Evolutionary conservation across 2,797 vertebrate genomes (phyloP).

Genomic region (Pangasius macronema): DNA sequence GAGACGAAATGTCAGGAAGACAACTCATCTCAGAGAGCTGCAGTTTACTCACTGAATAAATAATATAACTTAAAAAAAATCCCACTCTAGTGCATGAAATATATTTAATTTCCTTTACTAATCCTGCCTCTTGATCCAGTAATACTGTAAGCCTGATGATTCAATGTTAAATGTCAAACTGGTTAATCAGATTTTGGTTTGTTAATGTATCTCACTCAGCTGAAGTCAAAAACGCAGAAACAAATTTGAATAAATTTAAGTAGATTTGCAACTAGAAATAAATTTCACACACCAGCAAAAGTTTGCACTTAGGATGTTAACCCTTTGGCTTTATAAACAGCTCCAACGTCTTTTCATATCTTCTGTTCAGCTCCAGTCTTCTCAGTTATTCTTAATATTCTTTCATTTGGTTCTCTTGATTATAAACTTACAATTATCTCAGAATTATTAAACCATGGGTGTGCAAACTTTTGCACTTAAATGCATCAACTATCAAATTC

Average conservation of each 20-base stretch:
- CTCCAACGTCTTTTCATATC: background rate
- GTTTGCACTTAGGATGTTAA: background rate
- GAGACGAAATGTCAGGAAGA: constrained; percentile 23
- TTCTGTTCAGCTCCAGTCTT: background rate
- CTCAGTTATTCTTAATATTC: background rate
- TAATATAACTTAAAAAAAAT: constrained; percentile 19
- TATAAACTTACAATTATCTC: background rate
- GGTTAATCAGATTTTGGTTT: constrained; percentile 49
- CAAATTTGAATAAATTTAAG: background rate
- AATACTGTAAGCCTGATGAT: constrained; percentile 36
- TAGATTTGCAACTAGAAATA: background rate
- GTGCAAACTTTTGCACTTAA: constrained; percentile 7
- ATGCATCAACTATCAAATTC: constrained; percentile 23
- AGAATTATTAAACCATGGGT: background rate
- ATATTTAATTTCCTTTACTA: constrained; percentile 46
- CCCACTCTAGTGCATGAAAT: constrained; percentile 35
- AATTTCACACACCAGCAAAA: background rate
- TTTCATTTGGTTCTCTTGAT: background rate
- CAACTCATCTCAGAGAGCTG: background rate
- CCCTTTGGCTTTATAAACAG: background rate
- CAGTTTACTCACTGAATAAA: constrained; percentile 40
- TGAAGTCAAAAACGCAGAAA: background rate
- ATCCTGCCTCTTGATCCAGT: constrained; percentile 41
- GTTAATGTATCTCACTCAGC: background rate
- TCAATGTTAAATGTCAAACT: constrained; percentile 48